phyloP scores from a whole-genome alignment of 2,888 invertebrate genomes.

The Acheta domesticus region DNA sequence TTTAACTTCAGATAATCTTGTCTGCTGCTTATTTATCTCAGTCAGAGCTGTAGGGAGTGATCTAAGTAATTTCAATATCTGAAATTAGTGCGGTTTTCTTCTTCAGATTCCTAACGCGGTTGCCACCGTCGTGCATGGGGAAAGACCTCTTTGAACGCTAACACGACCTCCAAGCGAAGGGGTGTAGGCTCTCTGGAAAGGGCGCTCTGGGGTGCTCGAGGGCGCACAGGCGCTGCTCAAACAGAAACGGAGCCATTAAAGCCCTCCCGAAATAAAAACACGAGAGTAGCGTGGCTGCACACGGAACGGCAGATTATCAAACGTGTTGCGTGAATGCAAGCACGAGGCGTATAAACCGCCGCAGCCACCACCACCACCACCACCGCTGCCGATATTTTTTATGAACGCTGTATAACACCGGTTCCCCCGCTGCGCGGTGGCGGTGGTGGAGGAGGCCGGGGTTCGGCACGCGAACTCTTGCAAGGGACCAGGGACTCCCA shows the following conservation, averaged over 20 bases:
- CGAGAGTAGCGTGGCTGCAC: background rate
- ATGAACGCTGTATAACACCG: constrained; percentile 18
- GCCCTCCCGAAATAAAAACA: constrained; percentile 4
- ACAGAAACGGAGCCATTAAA: constrained; percentile 1
- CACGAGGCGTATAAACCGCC: background rate
- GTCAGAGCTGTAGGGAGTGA: no score
- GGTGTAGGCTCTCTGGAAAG: no score
- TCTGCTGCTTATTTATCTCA: no score
- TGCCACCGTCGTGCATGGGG: no score
- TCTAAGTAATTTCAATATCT: no score
- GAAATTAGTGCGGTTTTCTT: no score
- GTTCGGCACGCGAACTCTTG: background rate
- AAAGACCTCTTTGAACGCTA: no score
- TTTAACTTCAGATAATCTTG: no score
- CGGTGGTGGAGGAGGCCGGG: background rate
- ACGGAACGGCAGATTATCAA: constrained; percentile 9
- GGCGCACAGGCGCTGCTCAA: background rate
- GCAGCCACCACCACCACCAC: no score
- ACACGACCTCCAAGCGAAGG: no score
- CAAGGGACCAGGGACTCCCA: background rate
- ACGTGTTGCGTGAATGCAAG: constrained; percentile 18
- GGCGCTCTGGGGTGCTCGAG: no score
- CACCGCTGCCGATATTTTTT: background rate
- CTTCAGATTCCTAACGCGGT: no score
- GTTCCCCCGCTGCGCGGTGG: background rate